phyloP scores from a whole-genome alignment of 2,797 vertebrate species.

The Platyrinchus mystaceus region DNA sequence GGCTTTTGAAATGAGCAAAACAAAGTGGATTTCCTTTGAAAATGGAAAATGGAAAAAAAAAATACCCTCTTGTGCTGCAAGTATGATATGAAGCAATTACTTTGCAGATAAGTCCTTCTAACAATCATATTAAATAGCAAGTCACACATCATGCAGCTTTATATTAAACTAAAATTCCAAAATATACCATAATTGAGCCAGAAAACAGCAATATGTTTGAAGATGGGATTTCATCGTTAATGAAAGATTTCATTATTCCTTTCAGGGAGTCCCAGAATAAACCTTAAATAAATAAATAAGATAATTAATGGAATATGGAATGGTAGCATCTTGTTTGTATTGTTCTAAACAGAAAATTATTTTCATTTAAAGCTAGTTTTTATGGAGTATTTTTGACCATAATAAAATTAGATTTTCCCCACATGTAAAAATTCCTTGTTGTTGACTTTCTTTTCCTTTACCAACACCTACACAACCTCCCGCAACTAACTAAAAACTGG shows the following conservation, averaged over 20 bases:
- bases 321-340: not conserved
- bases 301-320: not conserved
- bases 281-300: not conserved
- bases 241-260: not conserved
- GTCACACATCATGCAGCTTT: not conserved
- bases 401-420: not conserved
- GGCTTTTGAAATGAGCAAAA: slow-evolving; percentile 7
- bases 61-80: not conserved
- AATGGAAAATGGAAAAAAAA: not conserved
- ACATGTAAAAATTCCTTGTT: not conserved
- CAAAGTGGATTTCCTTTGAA: slow-evolving; percentile 9
- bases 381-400: not conserved
- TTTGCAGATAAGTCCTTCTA: not conserved
- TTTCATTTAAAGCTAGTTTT: not conserved
- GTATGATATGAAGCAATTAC: not conserved
- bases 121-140: not conserved
- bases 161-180: not conserved
- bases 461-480: not conserved
- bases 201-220: not conserved
- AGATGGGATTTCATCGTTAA: not conserved
- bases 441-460: not conserved
- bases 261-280: not conserved
- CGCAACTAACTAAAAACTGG: not conserved
- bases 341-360: not conserved
- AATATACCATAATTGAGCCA: not conserved